phyloP scores from a whole-genome alignment of 2,888 invertebrate species.

The Nezara viridula region DNA sequence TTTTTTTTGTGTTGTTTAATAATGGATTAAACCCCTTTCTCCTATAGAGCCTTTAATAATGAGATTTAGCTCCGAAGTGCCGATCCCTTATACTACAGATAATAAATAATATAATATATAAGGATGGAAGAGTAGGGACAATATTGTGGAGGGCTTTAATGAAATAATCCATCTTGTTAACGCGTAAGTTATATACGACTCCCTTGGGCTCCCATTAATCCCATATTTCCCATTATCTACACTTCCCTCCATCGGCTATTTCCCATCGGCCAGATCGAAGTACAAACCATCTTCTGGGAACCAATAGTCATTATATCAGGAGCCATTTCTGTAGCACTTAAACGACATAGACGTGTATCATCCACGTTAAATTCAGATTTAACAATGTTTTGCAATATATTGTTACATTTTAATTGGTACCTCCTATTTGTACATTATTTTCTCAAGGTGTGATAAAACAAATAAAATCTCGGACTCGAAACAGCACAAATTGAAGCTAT shows the following conservation, averaged over 20 bases:
- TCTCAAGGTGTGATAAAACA: too few species aligned
- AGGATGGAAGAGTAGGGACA: slow-evolving; percentile 6
- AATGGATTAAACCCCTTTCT: not conserved
- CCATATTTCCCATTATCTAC: slow-evolving; percentile 37
- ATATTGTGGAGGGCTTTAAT: slow-evolving; percentile 8
- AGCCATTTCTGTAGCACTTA: too few species aligned
- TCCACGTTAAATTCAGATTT: too few species aligned
- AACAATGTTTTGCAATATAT: too few species aligned
- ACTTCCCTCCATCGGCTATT: not conserved
- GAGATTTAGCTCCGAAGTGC: not conserved
- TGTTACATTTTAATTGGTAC: too few species aligned
- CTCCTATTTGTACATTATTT: too few species aligned
- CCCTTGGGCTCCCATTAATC: slow-evolving; percentile 9
- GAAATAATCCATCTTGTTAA: slow-evolving; percentile 47
- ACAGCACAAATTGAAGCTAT: too few species aligned
- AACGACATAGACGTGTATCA: too few species aligned
- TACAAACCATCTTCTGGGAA: not conserved
- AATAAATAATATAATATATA: slow-evolving; percentile 29
- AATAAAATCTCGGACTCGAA: too few species aligned
- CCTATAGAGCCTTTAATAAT: not conserved
- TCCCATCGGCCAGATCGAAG: not conserved
- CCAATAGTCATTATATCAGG: not conserved
- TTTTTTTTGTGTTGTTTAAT: not conserved
- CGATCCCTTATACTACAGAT: not conserved
- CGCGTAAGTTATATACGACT: slow-evolving; percentile 21